These are phyloP conservation scores for Pseudomyrmex dendroicus DNA, from an alignment of 1,140 invertebrate genomes.

Conservation along the genomic window DNA sequence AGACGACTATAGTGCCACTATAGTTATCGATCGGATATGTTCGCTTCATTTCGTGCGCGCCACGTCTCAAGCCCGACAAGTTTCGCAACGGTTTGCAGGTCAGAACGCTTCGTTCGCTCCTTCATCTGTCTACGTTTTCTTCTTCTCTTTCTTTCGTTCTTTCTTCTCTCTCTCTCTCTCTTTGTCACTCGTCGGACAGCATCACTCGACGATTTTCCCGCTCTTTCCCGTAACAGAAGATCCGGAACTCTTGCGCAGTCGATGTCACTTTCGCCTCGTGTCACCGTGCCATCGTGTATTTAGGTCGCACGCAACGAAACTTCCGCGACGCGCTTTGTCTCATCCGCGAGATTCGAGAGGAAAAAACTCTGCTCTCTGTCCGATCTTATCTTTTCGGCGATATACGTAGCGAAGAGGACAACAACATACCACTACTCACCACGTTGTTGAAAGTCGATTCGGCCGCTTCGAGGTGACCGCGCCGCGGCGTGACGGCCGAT, in stretches of 20 bases:
- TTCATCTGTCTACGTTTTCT: neutral
- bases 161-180: neutral
- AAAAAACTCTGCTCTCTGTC: too few species aligned
- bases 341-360: neutral
- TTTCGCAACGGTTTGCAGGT: slow-evolving; percentile 60
- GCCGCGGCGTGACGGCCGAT: slow-evolving; percentile 15
- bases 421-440: neutral
- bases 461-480: neutral
- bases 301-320: slow-evolving; percentile 28
- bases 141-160: neutral
- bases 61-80: slow-evolving; percentile 21
- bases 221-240: slow-evolving; percentile 26
- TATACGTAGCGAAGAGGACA: neutral
- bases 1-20: slow-evolving; percentile 58
- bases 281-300: slow-evolving; percentile 66
- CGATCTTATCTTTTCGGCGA: neutral
- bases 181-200: neutral
- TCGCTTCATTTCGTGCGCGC: slow-evolving; percentile 68
- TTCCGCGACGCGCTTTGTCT: neutral
- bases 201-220: slow-evolving; percentile 50
- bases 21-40: slow-evolving; percentile 72
- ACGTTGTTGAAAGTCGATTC: slow-evolving; percentile 6
- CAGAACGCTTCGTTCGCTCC: slow-evolving; percentile 11
- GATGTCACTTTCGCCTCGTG: slow-evolving; percentile 55
- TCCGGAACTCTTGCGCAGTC: neutral